Conservation (phyloP, 2,888 invertebrate genomes). For the Hypercompe scribonia region DNA sequence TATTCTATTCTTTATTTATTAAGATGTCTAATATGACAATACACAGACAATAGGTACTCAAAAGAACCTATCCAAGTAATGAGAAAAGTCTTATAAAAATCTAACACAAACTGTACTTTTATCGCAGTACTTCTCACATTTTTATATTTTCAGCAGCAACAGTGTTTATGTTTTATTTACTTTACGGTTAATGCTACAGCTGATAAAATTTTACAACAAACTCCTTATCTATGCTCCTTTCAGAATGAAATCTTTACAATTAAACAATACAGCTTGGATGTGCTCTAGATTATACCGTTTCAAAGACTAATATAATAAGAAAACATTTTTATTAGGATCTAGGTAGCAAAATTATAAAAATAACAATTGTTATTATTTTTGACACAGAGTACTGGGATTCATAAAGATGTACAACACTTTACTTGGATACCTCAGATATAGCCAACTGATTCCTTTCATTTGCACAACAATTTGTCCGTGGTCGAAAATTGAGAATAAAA, state of each 20-base stretch:
- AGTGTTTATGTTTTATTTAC: background rate
- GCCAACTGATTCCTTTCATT: no score
- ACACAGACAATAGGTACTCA: no score
- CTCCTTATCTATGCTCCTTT: background rate
- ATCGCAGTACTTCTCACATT: background rate
- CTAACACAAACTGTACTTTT: background rate
- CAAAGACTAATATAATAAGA: background rate
- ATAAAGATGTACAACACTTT: no score
- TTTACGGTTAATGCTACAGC: background rate
- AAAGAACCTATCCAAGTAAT: background rate
- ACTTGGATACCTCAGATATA: no score
- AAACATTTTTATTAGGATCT: background rate
- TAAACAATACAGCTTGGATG: background rate
- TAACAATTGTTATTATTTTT: background rate
- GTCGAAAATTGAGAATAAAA: no score
- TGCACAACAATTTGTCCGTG: no score
- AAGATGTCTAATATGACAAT: no score
- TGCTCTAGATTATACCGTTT: constrained; percentile 1
- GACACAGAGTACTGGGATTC: background rate
- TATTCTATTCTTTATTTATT: no score
- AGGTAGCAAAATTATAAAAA: background rate
- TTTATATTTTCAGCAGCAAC: background rate
- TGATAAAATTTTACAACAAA: background rate
- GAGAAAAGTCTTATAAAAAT: background rate
- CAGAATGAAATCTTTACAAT: background rate